Evolutionary conservation across 2,888 invertebrate genomes (phyloP).

Genomic region (Chironomus riparius): DNA sequence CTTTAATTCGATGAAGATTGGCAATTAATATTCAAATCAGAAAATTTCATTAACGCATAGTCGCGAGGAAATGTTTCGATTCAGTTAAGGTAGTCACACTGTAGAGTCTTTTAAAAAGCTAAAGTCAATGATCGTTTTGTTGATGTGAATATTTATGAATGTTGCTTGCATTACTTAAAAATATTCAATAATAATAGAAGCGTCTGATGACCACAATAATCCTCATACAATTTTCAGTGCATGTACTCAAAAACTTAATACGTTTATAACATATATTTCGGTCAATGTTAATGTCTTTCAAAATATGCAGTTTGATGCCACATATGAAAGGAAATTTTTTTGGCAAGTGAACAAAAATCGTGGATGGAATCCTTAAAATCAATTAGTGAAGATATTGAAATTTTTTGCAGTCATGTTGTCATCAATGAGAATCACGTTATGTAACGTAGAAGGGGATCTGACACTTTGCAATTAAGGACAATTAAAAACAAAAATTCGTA

Average conservation of each 20-base stretch:
- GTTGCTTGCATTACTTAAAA: no score
- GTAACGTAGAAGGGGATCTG: constrained; percentile 11
- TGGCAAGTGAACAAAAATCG: neutral
- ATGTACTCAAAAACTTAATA: no score
- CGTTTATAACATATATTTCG: neutral
- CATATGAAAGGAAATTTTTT: neutral
- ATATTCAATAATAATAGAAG: no score
- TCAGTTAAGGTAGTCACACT: no score
- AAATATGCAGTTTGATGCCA: neutral
- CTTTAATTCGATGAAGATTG: neutral
- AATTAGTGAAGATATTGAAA: neutral
- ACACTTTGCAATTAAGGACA: neutral
- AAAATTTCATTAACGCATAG: neutral
- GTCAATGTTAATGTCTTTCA: neutral
- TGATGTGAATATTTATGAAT: no score
- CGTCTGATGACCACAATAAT: no score
- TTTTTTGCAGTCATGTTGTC: neutral
- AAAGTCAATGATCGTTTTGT: neutral
- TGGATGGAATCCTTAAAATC: neutral
- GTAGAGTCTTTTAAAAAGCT: neutral
- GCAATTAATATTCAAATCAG: neutral
- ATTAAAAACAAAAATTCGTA: neutral
- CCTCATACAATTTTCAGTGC: no score
- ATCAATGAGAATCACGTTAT: constrained; percentile 9
- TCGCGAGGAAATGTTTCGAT: neutral